Evolutionary conservation across 2,888 invertebrate species (phyloP).

Genomic region (Epinotia bilunana): DNA sequence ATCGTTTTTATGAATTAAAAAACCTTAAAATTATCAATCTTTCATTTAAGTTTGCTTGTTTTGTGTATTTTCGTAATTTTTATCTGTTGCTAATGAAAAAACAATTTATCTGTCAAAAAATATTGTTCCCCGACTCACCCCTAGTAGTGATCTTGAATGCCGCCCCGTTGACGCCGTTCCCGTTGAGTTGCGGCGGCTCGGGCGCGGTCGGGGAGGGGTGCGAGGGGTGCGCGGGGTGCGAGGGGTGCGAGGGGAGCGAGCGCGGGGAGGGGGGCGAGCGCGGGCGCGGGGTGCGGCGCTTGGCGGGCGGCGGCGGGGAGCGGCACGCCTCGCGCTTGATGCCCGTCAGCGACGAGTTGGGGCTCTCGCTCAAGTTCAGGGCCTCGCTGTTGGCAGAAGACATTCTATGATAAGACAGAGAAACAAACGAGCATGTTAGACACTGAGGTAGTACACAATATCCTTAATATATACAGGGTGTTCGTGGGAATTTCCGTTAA

Average conservation of each 20-base stretch:
- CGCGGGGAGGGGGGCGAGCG: conserved; percentile 75
- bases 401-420: conserved; percentile 40
- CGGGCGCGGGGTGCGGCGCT: conserved; percentile 75
- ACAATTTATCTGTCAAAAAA: too few species aligned
- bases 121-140: conserved; percentile 76
- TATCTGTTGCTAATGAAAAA: too few species aligned
- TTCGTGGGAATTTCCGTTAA: too few species aligned
- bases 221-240: conserved; percentile 67
- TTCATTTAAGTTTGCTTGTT: too few species aligned
- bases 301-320: conserved; percentile 87
- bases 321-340: conserved; percentile 78
- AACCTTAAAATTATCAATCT: too few species aligned
- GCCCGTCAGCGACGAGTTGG: conserved; percentile 67
- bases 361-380: conserved; percentile 90
- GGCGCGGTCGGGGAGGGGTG: conserved; percentile 62
- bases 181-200: conserved; percentile 55
- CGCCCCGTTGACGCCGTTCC: conserved; percentile 82
- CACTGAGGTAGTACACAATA: not conserved
- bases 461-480: not conserved
- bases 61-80: too few species aligned
- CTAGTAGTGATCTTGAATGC: conserved; percentile 95
- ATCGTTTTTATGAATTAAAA: too few species aligned
- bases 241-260: conserved; percentile 85
- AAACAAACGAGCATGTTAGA: not conserved
- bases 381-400: conserved; percentile 87